Percentiles rank a stretch among this genome's conserved stretches.
phyloP scores from a whole-genome alignment of 1,140 invertebrate genomes.

The Caerostris darwini region DNA sequence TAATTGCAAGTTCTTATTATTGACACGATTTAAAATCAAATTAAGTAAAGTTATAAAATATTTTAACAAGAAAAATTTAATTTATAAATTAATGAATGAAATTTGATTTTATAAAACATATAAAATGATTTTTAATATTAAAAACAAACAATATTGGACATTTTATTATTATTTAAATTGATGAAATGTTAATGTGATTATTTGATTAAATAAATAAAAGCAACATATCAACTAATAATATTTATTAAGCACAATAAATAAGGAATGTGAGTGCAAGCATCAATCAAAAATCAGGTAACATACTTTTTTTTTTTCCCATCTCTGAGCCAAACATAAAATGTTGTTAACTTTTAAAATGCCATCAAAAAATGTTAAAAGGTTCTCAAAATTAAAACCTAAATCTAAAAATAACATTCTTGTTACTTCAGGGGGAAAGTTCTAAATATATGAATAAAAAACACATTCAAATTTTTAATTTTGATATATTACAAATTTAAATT shows the following conservation, averaged over 20 bases:
- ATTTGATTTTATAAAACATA: no score
- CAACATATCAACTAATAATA: background rate
- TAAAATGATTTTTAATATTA: no score
- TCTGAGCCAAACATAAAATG: background rate
- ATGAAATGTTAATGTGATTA: no score
- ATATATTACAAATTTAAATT: background rate
- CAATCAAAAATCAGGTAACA: background rate
- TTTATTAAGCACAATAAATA: constrained; percentile 70
- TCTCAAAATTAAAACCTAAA: background rate
- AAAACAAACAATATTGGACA: no score
- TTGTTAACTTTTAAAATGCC: background rate
- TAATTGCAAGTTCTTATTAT: no score
- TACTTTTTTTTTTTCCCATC: background rate
- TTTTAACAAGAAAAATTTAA: no score
- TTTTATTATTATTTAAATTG: no score
- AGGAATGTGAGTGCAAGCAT: constrained; percentile 59
- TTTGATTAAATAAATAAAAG: no score
- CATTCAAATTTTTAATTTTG: background rate
- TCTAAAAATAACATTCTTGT: background rate
- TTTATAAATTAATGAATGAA: no score
- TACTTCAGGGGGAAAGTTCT: background rate
- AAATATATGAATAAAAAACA: background rate
- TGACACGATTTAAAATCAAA: no score
- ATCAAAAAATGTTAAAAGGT: background rate
- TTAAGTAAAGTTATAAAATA: no score